Evolutionary conservation across 2,888 invertebrate species (phyloP).

Genomic region (Athalia circularis): DNA sequence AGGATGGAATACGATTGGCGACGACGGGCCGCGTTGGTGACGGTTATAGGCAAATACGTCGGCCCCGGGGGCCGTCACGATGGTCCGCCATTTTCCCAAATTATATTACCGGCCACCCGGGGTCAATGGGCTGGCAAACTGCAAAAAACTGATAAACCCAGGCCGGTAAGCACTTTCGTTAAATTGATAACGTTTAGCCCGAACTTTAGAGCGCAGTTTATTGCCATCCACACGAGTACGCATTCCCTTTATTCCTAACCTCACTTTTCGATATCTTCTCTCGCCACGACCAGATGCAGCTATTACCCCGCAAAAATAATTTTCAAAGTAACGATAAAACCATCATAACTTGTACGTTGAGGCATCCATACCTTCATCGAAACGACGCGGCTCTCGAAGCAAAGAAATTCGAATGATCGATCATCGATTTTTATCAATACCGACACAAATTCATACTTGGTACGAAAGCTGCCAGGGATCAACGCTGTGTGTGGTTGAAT

Average conservation of each 20-base stretch:
- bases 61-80: constrained; percentile 31
- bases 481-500: no score
- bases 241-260: background rate
- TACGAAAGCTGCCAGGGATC: no score
- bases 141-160: constrained; percentile 44
- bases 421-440: no score
- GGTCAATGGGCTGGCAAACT: constrained; percentile 43
- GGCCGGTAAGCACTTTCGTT: constrained; percentile 44
- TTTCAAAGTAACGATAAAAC: no score
- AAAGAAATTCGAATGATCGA: no score
- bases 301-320: background rate
- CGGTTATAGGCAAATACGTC: constrained; percentile 41
- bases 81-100: constrained; percentile 38
- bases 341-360: background rate
- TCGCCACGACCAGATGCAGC: background rate
- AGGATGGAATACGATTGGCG: constrained; percentile 22
- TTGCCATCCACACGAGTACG: constrained; percentile 9
- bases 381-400: no score
- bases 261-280: background rate
- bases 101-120: constrained; percentile 40
- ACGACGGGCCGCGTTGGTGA: constrained; percentile 36
- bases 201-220: constrained; percentile 33
- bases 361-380: no score
- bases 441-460: no score
- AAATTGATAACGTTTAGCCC: constrained; percentile 43